Evolutionary conservation across 1,140 invertebrate species (phyloP).

Genomic region (Marisa cornuarietis): DNA sequence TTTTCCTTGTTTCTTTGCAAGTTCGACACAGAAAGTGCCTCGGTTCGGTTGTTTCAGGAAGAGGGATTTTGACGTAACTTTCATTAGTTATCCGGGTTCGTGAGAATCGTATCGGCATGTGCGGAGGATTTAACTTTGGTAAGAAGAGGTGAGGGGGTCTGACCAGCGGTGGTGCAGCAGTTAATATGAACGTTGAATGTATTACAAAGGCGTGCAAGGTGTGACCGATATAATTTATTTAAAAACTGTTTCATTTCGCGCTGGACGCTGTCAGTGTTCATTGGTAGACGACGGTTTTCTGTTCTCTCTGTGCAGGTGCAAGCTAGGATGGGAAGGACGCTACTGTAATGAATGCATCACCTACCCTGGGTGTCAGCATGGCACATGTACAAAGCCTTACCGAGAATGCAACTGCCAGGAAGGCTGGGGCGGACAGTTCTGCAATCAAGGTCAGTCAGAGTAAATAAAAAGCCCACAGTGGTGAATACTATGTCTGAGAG

Average conservation of each 20-base stretch:
- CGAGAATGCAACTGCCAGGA: slow-evolving; percentile 71
- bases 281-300: slow-evolving; percentile 1
- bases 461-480: not conserved
- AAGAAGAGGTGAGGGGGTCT: too few relatives aligned
- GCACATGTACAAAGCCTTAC: slow-evolving; percentile 67
- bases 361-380: slow-evolving; percentile 71
- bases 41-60: too few relatives aligned
- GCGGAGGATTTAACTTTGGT: too few relatives aligned
- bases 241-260: too few relatives aligned
- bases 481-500: not conserved
- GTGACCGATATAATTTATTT: not conserved
- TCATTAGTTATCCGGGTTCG: too few relatives aligned
- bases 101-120: too few relatives aligned
- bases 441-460: slow-evolving; percentile 69
- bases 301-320: slow-evolving; percentile 67
- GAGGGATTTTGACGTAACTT: too few relatives aligned
- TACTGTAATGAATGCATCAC: slow-evolving; percentile 69
- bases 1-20: too few relatives aligned
- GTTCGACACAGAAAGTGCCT: too few relatives aligned
- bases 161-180: too few relatives aligned
- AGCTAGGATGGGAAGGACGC: slow-evolving; percentile 68
- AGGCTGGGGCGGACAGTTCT: slow-evolving; percentile 75
- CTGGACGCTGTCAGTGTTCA: not conserved
- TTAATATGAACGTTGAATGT: too few relatives aligned
- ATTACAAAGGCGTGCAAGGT: not conserved